These are phyloP conservation scores for Microtus montanus DNA, from an alignment of 2,113 vertebrate genomes.

Conservation along the genomic window DNA sequence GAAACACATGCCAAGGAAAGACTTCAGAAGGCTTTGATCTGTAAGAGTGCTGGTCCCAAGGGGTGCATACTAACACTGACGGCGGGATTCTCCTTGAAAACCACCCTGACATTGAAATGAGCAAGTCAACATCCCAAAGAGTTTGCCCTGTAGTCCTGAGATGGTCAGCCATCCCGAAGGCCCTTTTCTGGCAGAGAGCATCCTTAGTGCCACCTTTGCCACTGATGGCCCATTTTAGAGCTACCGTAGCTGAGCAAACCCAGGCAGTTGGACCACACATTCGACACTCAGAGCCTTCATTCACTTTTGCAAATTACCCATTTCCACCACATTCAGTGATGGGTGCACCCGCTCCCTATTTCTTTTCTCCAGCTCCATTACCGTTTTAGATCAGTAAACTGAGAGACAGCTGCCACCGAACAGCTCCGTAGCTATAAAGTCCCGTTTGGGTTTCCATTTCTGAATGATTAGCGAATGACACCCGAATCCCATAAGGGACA, in stretches of 20 bases:
- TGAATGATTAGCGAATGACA: not conserved
- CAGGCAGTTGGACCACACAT: accelerated
- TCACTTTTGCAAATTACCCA: not conserved
- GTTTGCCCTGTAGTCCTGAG: not conserved
- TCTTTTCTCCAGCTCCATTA: not conserved
- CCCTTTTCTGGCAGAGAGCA: conserved; percentile 74
- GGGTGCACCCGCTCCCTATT: not conserved
- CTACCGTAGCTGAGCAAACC: not conserved
- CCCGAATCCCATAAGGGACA: not conserved
- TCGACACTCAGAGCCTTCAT: not conserved
- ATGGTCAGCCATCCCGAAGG: conserved; percentile 61
- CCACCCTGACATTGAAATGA: conserved; percentile 51
- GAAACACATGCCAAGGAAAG: not conserved
- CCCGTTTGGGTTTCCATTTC: not conserved
- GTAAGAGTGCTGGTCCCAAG: not conserved
- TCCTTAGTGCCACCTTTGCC: not conserved
- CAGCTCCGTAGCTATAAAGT: not conserved
- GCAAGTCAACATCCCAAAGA: conserved; percentile 48
- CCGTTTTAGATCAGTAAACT: not conserved
- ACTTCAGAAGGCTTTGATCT: not conserved
- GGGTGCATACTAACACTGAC: not conserved
- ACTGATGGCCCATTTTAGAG: not conserved
- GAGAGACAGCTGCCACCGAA: not conserved
- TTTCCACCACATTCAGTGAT: not conserved
- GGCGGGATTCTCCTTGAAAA: conserved; percentile 37